Evolutionary conservation across 2,113 vertebrate species (phyloP), one percentile per base, ranked within the genome.

Genomic region (Vulpes lagopus): DNA sequence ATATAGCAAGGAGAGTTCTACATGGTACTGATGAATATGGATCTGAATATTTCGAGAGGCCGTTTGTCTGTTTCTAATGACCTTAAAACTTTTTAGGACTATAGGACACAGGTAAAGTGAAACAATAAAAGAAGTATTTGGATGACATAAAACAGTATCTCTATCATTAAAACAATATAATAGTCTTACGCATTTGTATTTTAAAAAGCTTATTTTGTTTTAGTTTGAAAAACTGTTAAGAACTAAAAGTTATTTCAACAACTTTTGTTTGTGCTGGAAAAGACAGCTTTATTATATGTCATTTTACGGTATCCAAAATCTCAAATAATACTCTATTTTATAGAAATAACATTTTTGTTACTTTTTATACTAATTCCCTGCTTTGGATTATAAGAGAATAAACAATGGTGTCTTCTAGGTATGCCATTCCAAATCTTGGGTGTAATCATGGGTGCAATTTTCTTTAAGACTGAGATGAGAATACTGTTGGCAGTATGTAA

Each of bases 321-420:
- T 92, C 53, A 93, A 17, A 32, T 51, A 85, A 20, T 96, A 73
- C 53, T 80, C 11, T 82, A 30, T 62, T 87, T 92, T 79, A 25
- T 2, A 74, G 55, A 93, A 35, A 2, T 67, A 22, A 90, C 4
- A 49, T 49, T 51, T 38, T 89, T 59, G 91, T 57, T 87, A 23
- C n/a, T 71, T 96, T 83, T 97, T 67, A 35, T 73, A 69, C 27
- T 91, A 73, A 92, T 97, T 96, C 57, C 19, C 22, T 90, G 16
- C 11, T 93, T 98, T 25, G 73, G n/a, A 82, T 92, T 95, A 53
- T 67, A 92, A 9, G 67, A 35, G 86, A 92, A 89, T 35, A 85
- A 80, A 23, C 57, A 69, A 57, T 27, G 23, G 10, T 64, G 32
- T 82, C 55, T 96, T 14, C 6, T 3, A 81, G 71, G 51, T 57